Percentiles rank a stretch among this genome's conserved stretches.
These are phyloP conservation scores for Amblyopsis rosae DNA, from an alignment of 2,113 vertebrate genomes.

Conservation along the genomic window DNA sequence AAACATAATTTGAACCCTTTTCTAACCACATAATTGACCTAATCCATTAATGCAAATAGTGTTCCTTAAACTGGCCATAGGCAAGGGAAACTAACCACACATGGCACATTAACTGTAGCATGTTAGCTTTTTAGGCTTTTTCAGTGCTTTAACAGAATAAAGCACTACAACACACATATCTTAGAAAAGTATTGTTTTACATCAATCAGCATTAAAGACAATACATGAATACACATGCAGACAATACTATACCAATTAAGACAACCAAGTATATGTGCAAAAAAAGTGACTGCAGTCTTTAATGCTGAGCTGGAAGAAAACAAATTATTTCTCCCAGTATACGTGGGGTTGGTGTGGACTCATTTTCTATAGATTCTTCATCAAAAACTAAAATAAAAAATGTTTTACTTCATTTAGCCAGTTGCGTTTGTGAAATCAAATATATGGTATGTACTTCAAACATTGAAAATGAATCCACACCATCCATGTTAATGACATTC, in stretches of 20 bases:
- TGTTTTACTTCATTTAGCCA: neutral
- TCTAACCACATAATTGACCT: constrained; percentile 31
- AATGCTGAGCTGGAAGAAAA: constrained; percentile 22
- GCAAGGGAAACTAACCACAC: constrained; percentile 12
- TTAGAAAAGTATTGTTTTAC: neutral
- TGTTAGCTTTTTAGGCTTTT: constrained; percentile 28
- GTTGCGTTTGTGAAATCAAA: too few species aligned
- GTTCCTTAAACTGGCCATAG: constrained; percentile 10
- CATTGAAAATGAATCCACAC: constrained; percentile 22
- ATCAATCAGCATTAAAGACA: constrained; percentile 31
- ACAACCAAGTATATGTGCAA: constrained; percentile 20
- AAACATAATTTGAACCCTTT: constrained; percentile 27
- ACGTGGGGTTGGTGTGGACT: constrained; percentile 7
- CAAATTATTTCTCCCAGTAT: neutral
- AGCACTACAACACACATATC: constrained; percentile 5
- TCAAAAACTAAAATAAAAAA: neutral
- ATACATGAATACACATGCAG: constrained; percentile 37
- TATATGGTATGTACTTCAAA: constrained; percentile 1
- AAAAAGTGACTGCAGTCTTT: constrained; percentile 16
- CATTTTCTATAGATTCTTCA: neutral
- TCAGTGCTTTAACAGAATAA: constrained; percentile 12
- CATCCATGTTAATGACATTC: neutral
- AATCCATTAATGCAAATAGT: neutral
- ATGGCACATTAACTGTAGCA: constrained; percentile 48
- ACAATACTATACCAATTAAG: constrained; percentile 21